Base-by-base conservation (phyloP, 2,113 vertebrate genomes). In the Otolemur garnettii region DNA sequence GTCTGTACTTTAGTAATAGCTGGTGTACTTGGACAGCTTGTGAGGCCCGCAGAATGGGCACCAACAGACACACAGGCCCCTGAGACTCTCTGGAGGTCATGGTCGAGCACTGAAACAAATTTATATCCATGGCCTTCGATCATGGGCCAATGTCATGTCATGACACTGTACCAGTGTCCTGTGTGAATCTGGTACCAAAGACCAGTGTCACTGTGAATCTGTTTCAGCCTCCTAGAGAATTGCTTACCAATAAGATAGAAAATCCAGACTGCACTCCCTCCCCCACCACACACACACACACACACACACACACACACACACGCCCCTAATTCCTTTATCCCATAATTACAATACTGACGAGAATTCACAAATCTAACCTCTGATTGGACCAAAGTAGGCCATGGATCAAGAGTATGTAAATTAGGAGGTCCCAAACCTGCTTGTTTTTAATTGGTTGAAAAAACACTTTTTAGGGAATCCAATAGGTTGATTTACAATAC, bases 381-480 rank as follows among this genome's bases (percentile, higher is more conserved):
- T 62, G 33, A 83, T 66, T 87, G 80, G 62, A 21, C 4, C 0
- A 33, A 77, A 82, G 0, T 30, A 86, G 18, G 42, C 72, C 89
- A 28, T 72, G 42, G 5, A 11, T 15, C 18, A 8, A 5, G 1
- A 60, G 19, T 30, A n/a, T 62, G 60, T 59, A 81, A 91, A 78
- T 30, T 28, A 50, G 0, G 33, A 66, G 21, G 59, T 57, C 4
- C 14, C 33, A 81, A 82, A 22, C 17, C 17, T 11, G 2, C 50
- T 13, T 18, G 79, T 82, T 17, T 55, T 4, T 9, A 50, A 60
- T 19, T 77, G 15, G 57, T 4, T 72, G 2, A 42, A 50, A 17
- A 53, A 81, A 12, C 0, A 0, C 6, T 45, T 80, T 30, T 5
- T 5, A 6, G 3, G 6, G 2, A 8, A 11, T 26, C 2, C 12